Conservation (phyloP, 2,113 vertebrate genomes). For the Donacobius atricapilla region DNA sequence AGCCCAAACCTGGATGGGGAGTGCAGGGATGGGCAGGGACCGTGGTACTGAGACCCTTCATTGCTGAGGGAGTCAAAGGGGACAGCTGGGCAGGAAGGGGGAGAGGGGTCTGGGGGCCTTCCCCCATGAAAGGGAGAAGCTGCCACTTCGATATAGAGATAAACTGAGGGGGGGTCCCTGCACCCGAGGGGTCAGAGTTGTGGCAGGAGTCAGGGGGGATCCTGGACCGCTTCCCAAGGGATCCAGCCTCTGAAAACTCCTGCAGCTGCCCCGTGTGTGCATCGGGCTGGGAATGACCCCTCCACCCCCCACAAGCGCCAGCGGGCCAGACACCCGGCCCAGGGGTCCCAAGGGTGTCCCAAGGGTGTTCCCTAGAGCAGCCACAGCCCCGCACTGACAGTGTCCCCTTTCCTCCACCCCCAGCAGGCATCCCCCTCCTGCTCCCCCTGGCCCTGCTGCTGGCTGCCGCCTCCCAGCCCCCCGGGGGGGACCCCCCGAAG, state of each 20-base stretch:
- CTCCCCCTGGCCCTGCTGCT: constrained; percentile 42
- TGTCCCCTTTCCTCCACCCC: neutral
- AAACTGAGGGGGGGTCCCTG: neutral
- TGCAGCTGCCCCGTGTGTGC: neutral
- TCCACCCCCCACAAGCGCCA: fast-evolving
- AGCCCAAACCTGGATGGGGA: neutral
- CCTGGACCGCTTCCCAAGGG: neutral
- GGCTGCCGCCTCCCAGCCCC: neutral
- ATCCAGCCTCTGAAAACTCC: neutral
- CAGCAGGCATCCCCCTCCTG: constrained; percentile 26
- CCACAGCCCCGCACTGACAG: fast-evolving
- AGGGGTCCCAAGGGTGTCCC: neutral
- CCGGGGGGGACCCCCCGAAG: neutral
- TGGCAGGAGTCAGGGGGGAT: fast-evolving
- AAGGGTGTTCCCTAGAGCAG: neutral
- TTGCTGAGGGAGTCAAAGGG: neutral
- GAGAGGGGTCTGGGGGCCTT: neutral
- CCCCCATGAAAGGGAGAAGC: neutral
- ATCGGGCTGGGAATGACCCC: neutral
- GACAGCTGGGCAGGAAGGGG: neutral
- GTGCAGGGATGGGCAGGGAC: neutral
- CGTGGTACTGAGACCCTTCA: fast-evolving
- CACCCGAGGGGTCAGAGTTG: neutral
- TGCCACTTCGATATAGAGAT: neutral
- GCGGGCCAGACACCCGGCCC: fast-evolving